These are phyloP conservation scores for Auanema sp. DNA, from an alignment of 2,888 invertebrate genomes.

Conservation along the genomic window DNA sequence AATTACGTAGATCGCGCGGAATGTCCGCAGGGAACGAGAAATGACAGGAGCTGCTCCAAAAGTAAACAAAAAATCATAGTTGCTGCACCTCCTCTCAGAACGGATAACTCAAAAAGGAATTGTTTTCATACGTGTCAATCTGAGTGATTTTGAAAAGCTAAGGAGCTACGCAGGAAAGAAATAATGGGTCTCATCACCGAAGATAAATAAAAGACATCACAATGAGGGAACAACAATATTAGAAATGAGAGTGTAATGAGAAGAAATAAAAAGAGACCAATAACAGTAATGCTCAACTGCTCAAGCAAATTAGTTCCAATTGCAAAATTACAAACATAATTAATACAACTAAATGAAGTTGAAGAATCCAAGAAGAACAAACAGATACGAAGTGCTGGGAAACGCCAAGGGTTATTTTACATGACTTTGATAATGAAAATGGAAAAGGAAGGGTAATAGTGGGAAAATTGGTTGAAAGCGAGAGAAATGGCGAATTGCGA, in stretches of 20 bases:
- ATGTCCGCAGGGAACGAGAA: conserved; percentile 14
- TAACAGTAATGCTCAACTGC: neutral
- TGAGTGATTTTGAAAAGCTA: too few relatives aligned
- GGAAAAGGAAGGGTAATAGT: conserved; percentile 6
- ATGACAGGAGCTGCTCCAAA: conserved; percentile 12
- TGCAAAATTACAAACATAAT: neutral
- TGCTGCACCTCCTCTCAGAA: too few relatives aligned
- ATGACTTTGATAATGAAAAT: neutral
- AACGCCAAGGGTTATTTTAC: neutral
- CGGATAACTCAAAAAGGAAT: too few relatives aligned
- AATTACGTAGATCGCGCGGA: conserved; percentile 18
- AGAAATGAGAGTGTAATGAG: neutral
- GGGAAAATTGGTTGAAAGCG: neutral
- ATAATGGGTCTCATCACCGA: too few relatives aligned
- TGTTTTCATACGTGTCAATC: too few relatives aligned
- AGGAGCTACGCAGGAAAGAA: too few relatives aligned
- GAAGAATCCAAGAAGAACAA: neutral
- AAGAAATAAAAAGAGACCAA: neutral
- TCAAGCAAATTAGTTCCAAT: neutral
- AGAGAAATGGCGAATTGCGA: conserved; percentile 4
- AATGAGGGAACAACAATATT: too few relatives aligned
- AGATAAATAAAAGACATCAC: too few relatives aligned
- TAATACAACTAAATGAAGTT: neutral
- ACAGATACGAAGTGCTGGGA: conserved; percentile 1
- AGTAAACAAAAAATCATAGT: conserved; percentile 12